phyloP scores from a whole-genome alignment of 2,797 vertebrate genomes.

The Fistularia tabacaria region DNA sequence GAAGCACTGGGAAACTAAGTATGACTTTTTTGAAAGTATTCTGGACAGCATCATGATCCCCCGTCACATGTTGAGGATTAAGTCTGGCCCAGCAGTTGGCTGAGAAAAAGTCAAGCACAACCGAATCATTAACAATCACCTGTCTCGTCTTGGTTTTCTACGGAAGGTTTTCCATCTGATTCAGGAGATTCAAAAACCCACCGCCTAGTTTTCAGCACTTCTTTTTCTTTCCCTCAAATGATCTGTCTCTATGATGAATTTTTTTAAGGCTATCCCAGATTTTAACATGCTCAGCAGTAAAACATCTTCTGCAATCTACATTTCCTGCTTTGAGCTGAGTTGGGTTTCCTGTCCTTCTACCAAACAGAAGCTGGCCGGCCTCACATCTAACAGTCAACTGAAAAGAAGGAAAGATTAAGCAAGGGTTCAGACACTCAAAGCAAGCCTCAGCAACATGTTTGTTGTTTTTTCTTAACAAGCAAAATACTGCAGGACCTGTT shows the following conservation, averaged over 20 bases:
- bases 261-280: slow-evolving; percentile 4
- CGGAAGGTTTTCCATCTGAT: neutral
- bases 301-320: slow-evolving; percentile 62
- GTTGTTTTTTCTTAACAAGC: too few species aligned
- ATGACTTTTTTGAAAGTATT: slow-evolving; percentile 35
- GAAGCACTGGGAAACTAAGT: slow-evolving; percentile 14
- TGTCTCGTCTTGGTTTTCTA: neutral
- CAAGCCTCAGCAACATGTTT: neutral
- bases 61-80: slow-evolving; percentile 61
- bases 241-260: neutral
- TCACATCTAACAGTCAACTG: slow-evolving; percentile 31
- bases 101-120: slow-evolving; percentile 2
- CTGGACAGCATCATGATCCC: slow-evolving; percentile 33
- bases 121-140: slow-evolving; percentile 1
- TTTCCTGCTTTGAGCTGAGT: slow-evolving; percentile 65
- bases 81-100: slow-evolving; percentile 15
- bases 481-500: too few species aligned
- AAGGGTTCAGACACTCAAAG: slow-evolving; percentile 32
- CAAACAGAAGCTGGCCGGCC: slow-evolving; percentile 61
- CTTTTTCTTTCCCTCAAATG: too few species aligned
- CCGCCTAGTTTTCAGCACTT: too few species aligned
- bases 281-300: slow-evolving; percentile 56
- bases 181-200: too few species aligned
- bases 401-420: slow-evolving; percentile 25
- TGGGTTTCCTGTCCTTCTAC: slow-evolving; percentile 64